phyloP scores from a whole-genome alignment of 2,797 vertebrate species.

The Chromobotia macracanthus region DNA sequence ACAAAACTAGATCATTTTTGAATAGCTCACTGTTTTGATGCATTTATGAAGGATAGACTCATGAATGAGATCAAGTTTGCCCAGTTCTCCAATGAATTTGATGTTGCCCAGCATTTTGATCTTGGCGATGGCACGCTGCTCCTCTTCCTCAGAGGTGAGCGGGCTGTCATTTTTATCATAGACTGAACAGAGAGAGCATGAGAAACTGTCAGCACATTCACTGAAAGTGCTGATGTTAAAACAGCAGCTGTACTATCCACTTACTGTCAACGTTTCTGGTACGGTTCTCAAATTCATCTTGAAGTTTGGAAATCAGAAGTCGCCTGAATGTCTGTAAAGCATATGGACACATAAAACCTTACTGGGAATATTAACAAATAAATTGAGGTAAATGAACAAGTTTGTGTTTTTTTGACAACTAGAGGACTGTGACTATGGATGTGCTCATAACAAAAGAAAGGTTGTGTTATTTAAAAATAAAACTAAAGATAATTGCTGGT shows the following conservation, averaged over 20 bases:
- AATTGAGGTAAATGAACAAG: no score
- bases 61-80: constrained; percentile 99
- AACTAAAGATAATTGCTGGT: no score
- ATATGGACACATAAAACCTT: not conserved
- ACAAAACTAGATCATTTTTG: not conserved
- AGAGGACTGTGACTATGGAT: no score
- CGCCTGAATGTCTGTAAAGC: constrained; percentile 92
- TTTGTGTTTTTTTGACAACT: no score
- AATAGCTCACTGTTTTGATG: constrained; percentile 97
- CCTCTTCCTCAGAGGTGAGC: constrained; percentile 97
- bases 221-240: no score
- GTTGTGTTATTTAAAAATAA: no score
- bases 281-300: constrained; percentile 99
- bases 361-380: no score
- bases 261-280: constrained; percentile 99
- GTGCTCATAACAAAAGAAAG: no score
- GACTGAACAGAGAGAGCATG: constrained; percentile 72
- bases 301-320: constrained; percentile 99
- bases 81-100: constrained; percentile 99
- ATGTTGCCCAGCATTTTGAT: constrained; percentile 99
- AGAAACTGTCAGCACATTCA: not conserved
- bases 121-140: constrained; percentile 98
- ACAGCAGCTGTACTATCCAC: constrained; percentile 61
- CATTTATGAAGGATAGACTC: constrained; percentile 99
- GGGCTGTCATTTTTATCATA: constrained; percentile 98